Evolutionary conservation across 2,888 invertebrate genomes (phyloP).

Genomic region (Pyrrhosoma nymphula): DNA sequence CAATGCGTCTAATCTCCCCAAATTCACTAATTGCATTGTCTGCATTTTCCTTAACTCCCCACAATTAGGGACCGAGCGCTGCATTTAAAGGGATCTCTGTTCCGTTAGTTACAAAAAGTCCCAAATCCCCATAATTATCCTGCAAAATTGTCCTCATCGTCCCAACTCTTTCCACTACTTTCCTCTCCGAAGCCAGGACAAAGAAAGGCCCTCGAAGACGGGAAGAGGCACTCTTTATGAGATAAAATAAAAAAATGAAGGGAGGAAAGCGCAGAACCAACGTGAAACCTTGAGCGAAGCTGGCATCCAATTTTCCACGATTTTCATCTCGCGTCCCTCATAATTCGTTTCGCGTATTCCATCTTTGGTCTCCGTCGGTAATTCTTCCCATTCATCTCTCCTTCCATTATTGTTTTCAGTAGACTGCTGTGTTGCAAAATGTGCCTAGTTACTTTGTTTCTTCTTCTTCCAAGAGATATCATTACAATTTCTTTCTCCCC

Average conservation of each 20-base stretch:
- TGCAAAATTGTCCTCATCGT: not conserved
- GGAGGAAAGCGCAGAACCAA: not conserved
- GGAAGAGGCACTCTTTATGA: not conserved
- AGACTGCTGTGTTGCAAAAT: too few relatives aligned
- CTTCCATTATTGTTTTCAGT: too few relatives aligned
- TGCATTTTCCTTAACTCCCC: not conserved
- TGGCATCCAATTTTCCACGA: not conserved
- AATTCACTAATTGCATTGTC: not conserved
- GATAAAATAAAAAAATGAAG: not conserved
- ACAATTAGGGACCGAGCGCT: not conserved
- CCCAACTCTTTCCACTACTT: not conserved
- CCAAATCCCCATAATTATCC: not conserved
- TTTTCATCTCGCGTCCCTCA: not conserved
- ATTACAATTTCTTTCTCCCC: too few relatives aligned
- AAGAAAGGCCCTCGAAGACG: not conserved
- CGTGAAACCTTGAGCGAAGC: not conserved
- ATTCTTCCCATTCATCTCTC: too few relatives aligned
- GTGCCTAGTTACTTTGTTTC: too few relatives aligned
- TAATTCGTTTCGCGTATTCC: too few relatives aligned
- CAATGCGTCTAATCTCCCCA: not conserved
- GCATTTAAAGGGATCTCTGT: not conserved
- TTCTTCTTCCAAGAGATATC: too few relatives aligned
- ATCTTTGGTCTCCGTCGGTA: too few relatives aligned
- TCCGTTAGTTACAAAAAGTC: not conserved
- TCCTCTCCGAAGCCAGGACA: not conserved